Conservation (phyloP, 2,888 invertebrate genomes). For the Acanthosoma haemorrhoidale region DNA sequence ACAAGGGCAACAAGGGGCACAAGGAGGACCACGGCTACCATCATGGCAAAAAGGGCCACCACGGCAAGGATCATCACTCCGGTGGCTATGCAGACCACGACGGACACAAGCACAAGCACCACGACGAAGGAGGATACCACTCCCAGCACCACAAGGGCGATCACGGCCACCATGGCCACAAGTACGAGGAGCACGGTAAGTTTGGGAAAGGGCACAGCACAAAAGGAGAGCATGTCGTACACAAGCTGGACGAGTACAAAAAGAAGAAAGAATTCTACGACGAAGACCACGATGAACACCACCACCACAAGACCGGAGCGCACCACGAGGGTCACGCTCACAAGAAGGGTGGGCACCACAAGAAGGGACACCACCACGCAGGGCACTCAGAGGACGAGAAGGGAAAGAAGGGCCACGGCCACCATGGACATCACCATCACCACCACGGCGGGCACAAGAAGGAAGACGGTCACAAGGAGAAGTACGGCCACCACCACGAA, state of each 20-base stretch:
- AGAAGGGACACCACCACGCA: constrained; percentile 74
- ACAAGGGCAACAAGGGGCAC: constrained; percentile 67
- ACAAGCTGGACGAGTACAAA: constrained; percentile 78
- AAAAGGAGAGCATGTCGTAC: constrained; percentile 78
- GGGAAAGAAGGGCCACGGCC: constrained; percentile 72
- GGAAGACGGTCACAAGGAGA: constrained; percentile 69
- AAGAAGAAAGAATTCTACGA: constrained; percentile 83
- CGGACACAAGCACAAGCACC: constrained; percentile 58
- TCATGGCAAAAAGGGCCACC: constrained; percentile 62
- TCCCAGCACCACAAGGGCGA: constrained; percentile 60
- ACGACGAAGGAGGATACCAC: constrained; percentile 61
- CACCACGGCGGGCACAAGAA: constrained; percentile 75
- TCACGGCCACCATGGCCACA: constrained; percentile 62
- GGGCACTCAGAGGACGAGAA: constrained; percentile 71
- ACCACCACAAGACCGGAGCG: constrained; percentile 71
- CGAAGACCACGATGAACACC: constrained; percentile 74
- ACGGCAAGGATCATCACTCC: constrained; percentile 60
- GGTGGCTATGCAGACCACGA: constrained; percentile 51
- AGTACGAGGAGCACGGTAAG: constrained; percentile 62
- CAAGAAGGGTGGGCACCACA: constrained; percentile 74
- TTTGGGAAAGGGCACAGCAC: constrained; percentile 81
- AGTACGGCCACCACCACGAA: constrained; percentile 66
- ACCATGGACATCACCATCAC: constrained; percentile 74
- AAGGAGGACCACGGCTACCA: constrained; percentile 60
- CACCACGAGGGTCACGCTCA: constrained; percentile 73